phyloP scores from a whole-genome alignment of 2,797 vertebrate genomes.

The Rhyacichthys aspro region DNA sequence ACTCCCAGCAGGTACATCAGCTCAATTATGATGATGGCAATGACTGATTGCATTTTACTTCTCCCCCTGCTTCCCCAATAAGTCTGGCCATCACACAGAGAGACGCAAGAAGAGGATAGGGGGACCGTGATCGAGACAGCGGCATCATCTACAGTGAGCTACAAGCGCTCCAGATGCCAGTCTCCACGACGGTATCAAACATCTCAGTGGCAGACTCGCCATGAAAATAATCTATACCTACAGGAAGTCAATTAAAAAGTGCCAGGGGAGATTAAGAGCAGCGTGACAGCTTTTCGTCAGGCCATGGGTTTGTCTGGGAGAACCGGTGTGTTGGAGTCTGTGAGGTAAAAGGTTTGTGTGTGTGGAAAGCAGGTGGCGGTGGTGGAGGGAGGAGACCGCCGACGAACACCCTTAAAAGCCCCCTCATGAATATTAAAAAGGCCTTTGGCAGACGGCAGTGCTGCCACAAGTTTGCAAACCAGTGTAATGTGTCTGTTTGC shows the following conservation, averaged over 20 bases:
- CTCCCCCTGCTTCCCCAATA: conserved; percentile 67
- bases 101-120: conserved; percentile 19
- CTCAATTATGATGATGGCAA: conserved; percentile 78
- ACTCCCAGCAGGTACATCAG: conserved; percentile 74
- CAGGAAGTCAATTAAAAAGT: conserved; percentile 95
- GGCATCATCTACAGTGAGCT: conserved; percentile 65
- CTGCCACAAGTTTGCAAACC: conserved; percentile 91
- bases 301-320: conserved; percentile 78
- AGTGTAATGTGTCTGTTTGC: conserved; percentile 92
- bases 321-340: conserved; percentile 43
- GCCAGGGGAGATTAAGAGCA: conserved; percentile 93
- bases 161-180: conserved; percentile 75
- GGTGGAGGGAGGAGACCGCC: conserved; percentile 60
- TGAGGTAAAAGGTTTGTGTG: conserved; percentile 53
- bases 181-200: conserved; percentile 79
- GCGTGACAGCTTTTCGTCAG: conserved; percentile 89
- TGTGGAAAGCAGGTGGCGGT: conserved; percentile 40
- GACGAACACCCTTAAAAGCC: conserved; percentile 87
- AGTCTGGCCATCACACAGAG: conserved; percentile 68
- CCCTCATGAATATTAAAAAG: conserved; percentile 94
- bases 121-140: conserved; percentile 49
- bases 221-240: conserved; percentile 91
- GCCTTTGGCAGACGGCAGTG: conserved; percentile 88
- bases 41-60: conserved; percentile 78
- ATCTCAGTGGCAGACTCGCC: conserved; percentile 85